phyloP scores from a whole-genome alignment of 2,797 vertebrate genomes.

The Crocodylus rhombifer region DNA sequence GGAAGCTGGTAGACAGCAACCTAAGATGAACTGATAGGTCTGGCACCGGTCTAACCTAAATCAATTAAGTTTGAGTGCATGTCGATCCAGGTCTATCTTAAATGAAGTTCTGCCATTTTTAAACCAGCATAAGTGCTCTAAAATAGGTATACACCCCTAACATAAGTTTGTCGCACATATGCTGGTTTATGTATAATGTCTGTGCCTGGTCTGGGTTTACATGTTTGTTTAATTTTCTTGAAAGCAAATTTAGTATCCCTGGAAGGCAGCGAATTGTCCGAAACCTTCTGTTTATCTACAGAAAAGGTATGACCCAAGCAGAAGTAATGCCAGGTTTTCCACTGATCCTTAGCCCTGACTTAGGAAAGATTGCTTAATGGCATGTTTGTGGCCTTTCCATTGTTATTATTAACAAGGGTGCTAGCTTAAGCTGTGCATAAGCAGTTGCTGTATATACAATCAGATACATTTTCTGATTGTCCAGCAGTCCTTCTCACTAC shows the following conservation, averaged over 20 bases:
- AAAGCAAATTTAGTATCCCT: neutral
- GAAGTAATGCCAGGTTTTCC: neutral
- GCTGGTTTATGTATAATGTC: no score
- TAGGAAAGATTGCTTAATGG: neutral
- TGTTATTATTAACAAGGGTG: neutral
- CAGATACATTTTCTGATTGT: neutral
- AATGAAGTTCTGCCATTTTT: no score
- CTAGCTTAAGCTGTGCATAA: neutral
- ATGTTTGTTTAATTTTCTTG: neutral
- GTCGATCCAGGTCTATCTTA: no score
- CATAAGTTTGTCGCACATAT: no score
- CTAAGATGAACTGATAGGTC: no score
- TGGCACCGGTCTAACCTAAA: no score
- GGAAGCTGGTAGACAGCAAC: no score
- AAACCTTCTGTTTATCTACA: slow-evolving; percentile 2
- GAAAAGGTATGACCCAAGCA: neutral
- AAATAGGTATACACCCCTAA: no score
- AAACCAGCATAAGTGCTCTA: no score
- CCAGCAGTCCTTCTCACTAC: neutral
- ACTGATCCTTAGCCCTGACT: neutral
- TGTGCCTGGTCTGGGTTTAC: neutral
- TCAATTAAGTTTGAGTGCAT: no score
- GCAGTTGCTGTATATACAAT: neutral
- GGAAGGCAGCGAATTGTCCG: slow-evolving; percentile 14
- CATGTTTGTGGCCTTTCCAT: neutral